Percentiles rank a stretch among this genome's conserved stretches.
phyloP scores from a whole-genome alignment of 2,113 vertebrate genomes.

The Machaerirhynchus nigripectus region DNA sequence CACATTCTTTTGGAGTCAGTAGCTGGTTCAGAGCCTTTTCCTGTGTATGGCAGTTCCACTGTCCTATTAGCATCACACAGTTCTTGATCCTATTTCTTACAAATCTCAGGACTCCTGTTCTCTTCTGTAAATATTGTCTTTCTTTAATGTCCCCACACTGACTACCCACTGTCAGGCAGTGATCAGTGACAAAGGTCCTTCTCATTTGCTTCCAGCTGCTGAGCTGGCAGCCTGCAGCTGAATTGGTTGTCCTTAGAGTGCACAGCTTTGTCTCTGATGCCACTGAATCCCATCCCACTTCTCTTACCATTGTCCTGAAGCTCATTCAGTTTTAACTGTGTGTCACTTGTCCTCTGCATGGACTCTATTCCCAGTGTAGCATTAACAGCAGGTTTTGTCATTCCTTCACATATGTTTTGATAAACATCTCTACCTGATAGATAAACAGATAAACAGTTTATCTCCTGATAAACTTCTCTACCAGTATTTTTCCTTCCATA shows the following conservation, averaged over 20 bases:
- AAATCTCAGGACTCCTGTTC: not conserved
- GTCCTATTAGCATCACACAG: not conserved
- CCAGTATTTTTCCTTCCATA: not conserved
- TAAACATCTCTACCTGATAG: too few relatives aligned
- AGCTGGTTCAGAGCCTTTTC: not conserved
- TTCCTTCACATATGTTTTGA: not conserved
- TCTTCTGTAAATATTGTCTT: not conserved
- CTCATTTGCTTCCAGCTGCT: not conserved
- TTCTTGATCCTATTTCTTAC: not conserved
- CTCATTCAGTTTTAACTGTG: not conserved
- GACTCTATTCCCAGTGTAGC: not conserved
- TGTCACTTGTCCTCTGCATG: not conserved
- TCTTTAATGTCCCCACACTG: not conserved
- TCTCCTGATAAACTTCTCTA: not conserved
- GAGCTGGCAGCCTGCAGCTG: not conserved
- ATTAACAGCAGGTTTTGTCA: not conserved
- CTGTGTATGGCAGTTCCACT: not conserved
- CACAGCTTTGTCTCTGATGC: not conserved
- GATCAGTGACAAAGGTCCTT: not conserved
- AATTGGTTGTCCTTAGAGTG: not conserved
- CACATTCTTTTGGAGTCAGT: not conserved
- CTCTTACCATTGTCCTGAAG: not conserved
- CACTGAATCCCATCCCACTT: not conserved
- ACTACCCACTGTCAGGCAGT: not conserved
- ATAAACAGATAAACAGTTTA: too few relatives aligned